A percentile compares a stretch with the other conserved stretches of the same genome.
Evolutionary conservation across 2,113 vertebrate species (phyloP).

Genomic region (Pteropus alecto): DNA sequence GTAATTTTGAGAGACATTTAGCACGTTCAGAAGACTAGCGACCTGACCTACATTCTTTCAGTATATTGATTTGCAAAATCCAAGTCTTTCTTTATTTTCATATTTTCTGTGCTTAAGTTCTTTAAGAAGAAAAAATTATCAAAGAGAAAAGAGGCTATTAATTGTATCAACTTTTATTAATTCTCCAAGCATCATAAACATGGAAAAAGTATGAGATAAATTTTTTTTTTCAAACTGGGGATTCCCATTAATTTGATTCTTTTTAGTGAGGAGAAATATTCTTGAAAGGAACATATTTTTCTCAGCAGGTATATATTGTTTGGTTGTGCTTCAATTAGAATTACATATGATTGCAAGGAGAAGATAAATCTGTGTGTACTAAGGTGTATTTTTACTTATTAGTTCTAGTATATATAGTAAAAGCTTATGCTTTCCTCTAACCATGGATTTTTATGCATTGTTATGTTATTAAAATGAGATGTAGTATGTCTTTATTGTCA

Average conservation of each 20-base stretch:
- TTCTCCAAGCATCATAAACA: neutral
- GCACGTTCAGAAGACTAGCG: constrained; percentile 56
- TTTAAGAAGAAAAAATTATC: constrained; percentile 20
- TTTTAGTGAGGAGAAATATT: neutral
- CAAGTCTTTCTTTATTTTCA: constrained; percentile 63
- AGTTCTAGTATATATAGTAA: neutral
- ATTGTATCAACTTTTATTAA: neutral
- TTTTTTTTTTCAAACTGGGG: neutral
- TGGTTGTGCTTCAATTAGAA: neutral
- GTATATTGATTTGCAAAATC: constrained; percentile 75
- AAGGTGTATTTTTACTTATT: neutral
- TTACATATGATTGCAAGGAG: neutral
- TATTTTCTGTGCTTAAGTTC: constrained; percentile 56
- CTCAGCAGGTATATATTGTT: neutral
- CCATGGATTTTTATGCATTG: neutral
- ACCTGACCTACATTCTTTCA: constrained; percentile 74
- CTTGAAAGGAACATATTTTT: neutral
- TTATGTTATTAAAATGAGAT: constrained; percentile 21
- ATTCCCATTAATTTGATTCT: neutral
- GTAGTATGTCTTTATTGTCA: neutral
- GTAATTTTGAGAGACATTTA: constrained; percentile 73
- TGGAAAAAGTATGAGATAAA: neutral
- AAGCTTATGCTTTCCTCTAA: neutral
- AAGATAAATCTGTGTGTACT: neutral
- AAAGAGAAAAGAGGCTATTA: constrained; percentile 14